Evolutionary conservation across 2,888 invertebrate species (phyloP).

Genomic region (Alsophila aescularia): DNA sequence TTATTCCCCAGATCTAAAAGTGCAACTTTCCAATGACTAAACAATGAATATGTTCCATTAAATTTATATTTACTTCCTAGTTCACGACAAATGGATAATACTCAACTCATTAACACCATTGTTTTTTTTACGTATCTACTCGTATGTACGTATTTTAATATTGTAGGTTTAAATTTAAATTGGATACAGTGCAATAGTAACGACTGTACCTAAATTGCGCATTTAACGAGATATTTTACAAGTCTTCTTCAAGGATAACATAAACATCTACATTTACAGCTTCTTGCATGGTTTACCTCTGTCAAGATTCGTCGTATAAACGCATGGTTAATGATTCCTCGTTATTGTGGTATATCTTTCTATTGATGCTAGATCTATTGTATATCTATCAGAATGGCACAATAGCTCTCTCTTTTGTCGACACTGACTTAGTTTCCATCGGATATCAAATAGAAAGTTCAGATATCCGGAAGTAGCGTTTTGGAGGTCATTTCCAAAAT

Average conservation of each 20-base stretch:
- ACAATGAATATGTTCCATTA: not conserved
- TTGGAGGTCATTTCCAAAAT: constrained; percentile 32
- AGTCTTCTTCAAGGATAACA: constrained; percentile 71
- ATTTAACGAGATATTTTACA: constrained; percentile 63
- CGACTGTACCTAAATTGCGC: constrained; percentile 59
- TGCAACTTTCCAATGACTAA: not conserved
- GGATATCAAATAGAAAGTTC: constrained; percentile 32
- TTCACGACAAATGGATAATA: not conserved
- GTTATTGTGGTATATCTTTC: not conserved
- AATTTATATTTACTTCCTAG: not conserved
- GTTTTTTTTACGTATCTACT: constrained; percentile 28
- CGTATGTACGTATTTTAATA: constrained; percentile 28
- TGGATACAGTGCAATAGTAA: constrained; percentile 55
- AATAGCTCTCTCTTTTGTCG: not conserved
- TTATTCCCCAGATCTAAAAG: no score
- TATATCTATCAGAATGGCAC: not conserved
- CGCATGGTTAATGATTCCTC: not conserved
- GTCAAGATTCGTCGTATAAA: no score
- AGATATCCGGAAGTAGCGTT: constrained; percentile 31
- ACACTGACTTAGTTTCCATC: constrained; percentile 3
- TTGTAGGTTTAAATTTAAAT: constrained; percentile 56
- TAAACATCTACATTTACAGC: constrained; percentile 36
- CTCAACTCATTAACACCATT: not conserved
- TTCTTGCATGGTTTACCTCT: constrained; percentile 11
- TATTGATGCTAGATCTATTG: not conserved